Conservation (phyloP, 2,888 invertebrate genomes). For the Drosophila stalkeri region DNA sequence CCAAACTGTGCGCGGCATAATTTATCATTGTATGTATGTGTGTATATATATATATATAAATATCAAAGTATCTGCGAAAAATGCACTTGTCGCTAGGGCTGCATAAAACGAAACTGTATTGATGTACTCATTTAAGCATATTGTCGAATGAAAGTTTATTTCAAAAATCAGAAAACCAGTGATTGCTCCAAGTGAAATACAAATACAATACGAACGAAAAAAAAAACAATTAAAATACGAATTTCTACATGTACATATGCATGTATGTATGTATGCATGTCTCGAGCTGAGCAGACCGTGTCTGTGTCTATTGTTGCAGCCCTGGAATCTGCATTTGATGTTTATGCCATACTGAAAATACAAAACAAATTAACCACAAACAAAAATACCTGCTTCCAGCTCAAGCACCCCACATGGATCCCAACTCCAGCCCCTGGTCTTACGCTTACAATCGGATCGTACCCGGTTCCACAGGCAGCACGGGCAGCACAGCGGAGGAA, state of each 20-base stretch:
- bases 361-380: conserved; percentile 31
- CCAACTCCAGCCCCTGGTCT: conserved; percentile 93
- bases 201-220: background rate
- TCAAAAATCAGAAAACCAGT: background rate
- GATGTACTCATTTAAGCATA: conserved; percentile 5
- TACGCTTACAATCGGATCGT: conserved; percentile 92
- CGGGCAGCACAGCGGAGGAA: conserved; percentile 88
- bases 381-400: conserved; percentile 39
- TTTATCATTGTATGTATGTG: conserved; percentile 53
- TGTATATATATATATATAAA: conserved; percentile 40
- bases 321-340: conserved; percentile 40
- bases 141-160: conserved; percentile 1
- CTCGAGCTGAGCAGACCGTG: conserved; percentile 31
- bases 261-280: conserved; percentile 12
- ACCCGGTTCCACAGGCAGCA: conserved; percentile 88
- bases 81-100: conserved; percentile 58
- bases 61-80: conserved; percentile 48
- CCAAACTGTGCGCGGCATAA: conserved; percentile 63
- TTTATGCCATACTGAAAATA: conserved; percentile 27
- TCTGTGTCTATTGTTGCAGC: conserved; percentile 28
- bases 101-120: conserved; percentile 33
- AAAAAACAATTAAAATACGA: background rate
- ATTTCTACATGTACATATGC: conserved; percentile 21
- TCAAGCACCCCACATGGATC: conserved; percentile 89
- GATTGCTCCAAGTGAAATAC: conserved; percentile 10